A percentile compares a stretch with the other conserved stretches of the same genome.
Evolutionary conservation across 2,888 invertebrate species (phyloP).

Genomic region (Drosophila macrospina): DNA sequence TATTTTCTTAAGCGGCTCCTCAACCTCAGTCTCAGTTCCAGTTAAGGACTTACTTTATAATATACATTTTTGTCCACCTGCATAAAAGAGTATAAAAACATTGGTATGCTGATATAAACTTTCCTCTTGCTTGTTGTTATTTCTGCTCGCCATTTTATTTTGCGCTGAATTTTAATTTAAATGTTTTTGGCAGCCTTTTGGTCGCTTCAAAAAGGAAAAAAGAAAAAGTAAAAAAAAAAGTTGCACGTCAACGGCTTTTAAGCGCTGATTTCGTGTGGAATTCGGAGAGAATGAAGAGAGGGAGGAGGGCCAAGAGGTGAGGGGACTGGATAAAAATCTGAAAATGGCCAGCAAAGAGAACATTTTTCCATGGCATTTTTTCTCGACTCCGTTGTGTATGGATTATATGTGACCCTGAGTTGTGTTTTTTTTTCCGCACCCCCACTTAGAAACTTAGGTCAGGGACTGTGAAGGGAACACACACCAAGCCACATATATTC

Average conservation of each 20-base stretch:
- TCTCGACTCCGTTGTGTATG: constrained; percentile 29
- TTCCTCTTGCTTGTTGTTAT: constrained; percentile 24
- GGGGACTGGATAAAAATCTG: constrained; percentile 73
- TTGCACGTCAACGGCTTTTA: constrained; percentile 70
- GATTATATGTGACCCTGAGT: constrained; percentile 69
- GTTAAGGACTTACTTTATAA: no score
- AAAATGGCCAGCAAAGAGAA: constrained; percentile 69
- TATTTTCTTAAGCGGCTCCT: no score
- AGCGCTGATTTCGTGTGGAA: constrained; percentile 67
- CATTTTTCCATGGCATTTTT: constrained; percentile 73
- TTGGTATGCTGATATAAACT: constrained; percentile 11
- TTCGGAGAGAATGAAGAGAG: neutral
- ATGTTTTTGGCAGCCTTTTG: constrained; percentile 75
- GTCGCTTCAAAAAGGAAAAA: constrained; percentile 39
- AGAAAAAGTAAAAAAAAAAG: constrained; percentile 34
- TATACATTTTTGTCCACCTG: neutral
- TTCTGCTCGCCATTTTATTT: constrained; percentile 42
- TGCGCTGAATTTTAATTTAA: constrained; percentile 74
- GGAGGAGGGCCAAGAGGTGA: constrained; percentile 26
- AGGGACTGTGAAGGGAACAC: constrained; percentile 19
- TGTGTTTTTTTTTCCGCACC: constrained; percentile 32
- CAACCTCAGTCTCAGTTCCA: no score
- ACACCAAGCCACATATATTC: constrained; percentile 11
- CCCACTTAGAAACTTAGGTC: constrained; percentile 27
- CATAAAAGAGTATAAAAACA: constrained; percentile 31